Evolutionary conservation across 2,888 invertebrate genomes (phyloP).

Genomic region (Synanthedon tipuliformis): DNA sequence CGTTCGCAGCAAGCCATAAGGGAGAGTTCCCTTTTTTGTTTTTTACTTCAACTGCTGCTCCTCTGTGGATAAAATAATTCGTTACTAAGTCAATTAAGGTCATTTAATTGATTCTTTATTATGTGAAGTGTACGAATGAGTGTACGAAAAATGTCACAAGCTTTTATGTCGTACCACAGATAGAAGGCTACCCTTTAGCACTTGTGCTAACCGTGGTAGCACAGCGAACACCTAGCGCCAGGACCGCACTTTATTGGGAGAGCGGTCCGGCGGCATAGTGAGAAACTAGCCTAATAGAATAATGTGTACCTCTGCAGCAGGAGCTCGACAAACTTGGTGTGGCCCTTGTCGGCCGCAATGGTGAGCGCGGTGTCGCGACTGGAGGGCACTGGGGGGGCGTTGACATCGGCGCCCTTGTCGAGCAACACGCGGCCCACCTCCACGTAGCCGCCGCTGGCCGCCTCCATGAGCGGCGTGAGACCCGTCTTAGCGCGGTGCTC

Average conservation of each 20-base stretch:
- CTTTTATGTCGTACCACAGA: no score
- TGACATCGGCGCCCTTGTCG: constrained; percentile 98
- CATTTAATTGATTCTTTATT: constrained; percentile 1
- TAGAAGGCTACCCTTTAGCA: no score
- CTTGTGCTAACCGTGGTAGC: no score
- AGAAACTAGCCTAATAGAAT: no score
- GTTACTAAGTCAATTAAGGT: no score
- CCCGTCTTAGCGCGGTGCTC: constrained; percentile 99
- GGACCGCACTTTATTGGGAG: no score
- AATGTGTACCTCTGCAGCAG: constrained; percentile 72
- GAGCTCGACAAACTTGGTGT: constrained; percentile 91
- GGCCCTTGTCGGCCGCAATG: constrained; percentile 99
- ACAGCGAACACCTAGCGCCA: no score
- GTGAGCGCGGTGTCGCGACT: constrained; percentile 98
- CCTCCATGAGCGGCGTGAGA: constrained; percentile 98
- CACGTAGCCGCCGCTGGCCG: constrained; percentile 98
- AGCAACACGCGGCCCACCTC: constrained; percentile 96
- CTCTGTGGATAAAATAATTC: constrained; percentile 28
- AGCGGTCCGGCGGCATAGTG: no score
- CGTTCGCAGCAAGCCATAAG: constrained; percentile 97
- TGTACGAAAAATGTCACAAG: neutral
- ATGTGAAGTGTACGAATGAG: neutral
- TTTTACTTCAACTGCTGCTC: constrained; percentile 95
- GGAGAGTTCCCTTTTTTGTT: constrained; percentile 99
- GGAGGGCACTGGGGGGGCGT: constrained; percentile 97